phyloP scores from a whole-genome alignment of 2,113 vertebrate species.

The Passer montanus region DNA sequence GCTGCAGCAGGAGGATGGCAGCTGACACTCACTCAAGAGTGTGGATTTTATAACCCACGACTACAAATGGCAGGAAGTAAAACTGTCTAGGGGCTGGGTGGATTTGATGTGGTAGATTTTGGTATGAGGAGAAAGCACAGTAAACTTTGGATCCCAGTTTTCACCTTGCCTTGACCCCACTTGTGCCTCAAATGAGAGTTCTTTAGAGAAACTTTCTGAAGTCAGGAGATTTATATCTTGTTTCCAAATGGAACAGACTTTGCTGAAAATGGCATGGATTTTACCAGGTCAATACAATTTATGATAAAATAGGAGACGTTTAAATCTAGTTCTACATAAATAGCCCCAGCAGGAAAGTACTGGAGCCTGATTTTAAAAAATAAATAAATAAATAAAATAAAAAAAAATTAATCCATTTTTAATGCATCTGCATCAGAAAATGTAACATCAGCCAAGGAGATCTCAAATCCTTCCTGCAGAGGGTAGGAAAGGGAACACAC shows the following conservation, averaged over 20 bases:
- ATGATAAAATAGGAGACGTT: not conserved
- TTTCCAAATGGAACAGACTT: conserved; percentile 29
- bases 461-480: conserved; percentile 15
- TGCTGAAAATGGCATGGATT: not conserved
- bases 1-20: not conserved
- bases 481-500: not conserved
- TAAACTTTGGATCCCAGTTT: not conserved
- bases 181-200: not conserved
- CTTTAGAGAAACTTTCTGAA: not conserved
- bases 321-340: conserved; percentile 14
- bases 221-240: not conserved
- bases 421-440: conserved; percentile 27
- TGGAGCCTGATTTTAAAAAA: not conserved
- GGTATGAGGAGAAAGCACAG: not conserved
- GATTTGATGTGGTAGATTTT: not conserved
- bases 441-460: not conserved
- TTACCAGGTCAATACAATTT: conserved; percentile 39
- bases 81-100: not conserved
- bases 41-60: not conserved
- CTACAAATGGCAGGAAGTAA: not conserved
- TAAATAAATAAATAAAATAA: not conserved
- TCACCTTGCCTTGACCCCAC: not conserved
- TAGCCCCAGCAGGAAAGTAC: not conserved
- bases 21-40: not conserved
- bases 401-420: conserved; percentile 12